Conservation (phyloP, 2,888 invertebrate genomes). For the Polydrusus tereticollis region DNA sequence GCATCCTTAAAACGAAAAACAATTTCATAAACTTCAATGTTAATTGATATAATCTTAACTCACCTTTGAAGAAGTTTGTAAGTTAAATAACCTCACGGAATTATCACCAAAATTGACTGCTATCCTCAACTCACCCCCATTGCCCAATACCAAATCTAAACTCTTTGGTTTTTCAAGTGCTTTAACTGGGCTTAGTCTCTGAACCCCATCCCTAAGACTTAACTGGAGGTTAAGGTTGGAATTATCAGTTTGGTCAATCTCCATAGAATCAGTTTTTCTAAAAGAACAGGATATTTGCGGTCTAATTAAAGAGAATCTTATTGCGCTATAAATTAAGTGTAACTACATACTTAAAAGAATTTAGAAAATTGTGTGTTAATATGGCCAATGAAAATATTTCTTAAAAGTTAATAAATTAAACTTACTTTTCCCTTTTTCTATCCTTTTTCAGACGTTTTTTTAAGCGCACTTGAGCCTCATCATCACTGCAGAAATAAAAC, state of each 20-base stretch:
- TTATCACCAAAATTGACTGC: constrained; percentile 80
- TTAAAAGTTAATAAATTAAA: background rate
- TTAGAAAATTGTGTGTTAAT: too few relatives aligned
- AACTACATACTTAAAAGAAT: background rate
- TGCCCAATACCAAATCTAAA: constrained; percentile 77
- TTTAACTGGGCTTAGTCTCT: constrained; percentile 76
- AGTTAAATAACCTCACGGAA: constrained; percentile 78
- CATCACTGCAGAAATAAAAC: constrained; percentile 83
- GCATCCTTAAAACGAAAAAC: constrained; percentile 58
- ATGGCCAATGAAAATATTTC: constrained; percentile 3
- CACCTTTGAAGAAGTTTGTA: constrained; percentile 66
- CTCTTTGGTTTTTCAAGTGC: constrained; percentile 79
- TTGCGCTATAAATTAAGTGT: too few relatives aligned
- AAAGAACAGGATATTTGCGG: too few relatives aligned
- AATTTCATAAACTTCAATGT: background rate
- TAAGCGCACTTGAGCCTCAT: constrained; percentile 78
- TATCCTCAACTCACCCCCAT: constrained; percentile 78
- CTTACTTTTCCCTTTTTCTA: constrained; percentile 71
- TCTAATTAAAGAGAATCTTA: too few relatives aligned
- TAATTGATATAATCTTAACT: background rate
- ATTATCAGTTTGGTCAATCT: constrained; percentile 54
- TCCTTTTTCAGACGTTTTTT: constrained; percentile 85
- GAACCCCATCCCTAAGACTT: constrained; percentile 81
- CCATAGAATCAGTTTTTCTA: constrained; percentile 55
- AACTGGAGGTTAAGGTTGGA: constrained; percentile 58